phyloP scores from a whole-genome alignment of 1,140 invertebrate genomes.

The Bombus superbus region DNA sequence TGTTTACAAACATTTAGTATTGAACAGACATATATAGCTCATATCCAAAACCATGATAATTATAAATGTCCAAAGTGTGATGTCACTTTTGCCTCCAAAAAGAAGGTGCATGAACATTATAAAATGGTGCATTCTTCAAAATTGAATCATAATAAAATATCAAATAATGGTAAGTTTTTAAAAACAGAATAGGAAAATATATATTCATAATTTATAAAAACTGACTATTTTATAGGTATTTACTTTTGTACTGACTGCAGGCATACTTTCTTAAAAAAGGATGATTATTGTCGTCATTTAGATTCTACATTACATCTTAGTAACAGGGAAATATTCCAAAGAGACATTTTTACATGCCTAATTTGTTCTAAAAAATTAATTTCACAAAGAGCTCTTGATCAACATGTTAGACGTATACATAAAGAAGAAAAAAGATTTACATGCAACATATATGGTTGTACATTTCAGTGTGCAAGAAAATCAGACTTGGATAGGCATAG shows the following conservation, averaged over 20 bases:
- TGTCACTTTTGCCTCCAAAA: constrained; percentile 75
- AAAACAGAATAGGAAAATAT: constrained; percentile 1
- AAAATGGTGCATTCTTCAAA: constrained; percentile 62
- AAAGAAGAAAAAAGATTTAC: constrained; percentile 72
- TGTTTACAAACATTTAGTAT: constrained; percentile 76
- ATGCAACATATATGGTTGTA: constrained; percentile 74
- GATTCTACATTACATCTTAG: constrained; percentile 68
- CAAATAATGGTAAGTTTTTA: constrained; percentile 59
- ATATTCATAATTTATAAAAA: constrained; percentile 29
- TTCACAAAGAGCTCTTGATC: constrained; percentile 73
- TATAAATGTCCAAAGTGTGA: constrained; percentile 77
- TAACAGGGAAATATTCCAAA: constrained; percentile 64
- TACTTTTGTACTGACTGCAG: constrained; percentile 71
- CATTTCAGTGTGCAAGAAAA: constrained; percentile 74
- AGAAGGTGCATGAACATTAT: constrained; percentile 71
- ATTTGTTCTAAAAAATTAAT: constrained; percentile 75
- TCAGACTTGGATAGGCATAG: constrained; percentile 75
- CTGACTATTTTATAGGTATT: constrained; percentile 67
- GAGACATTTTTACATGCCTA: constrained; percentile 67
- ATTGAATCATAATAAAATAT: constrained; percentile 61
- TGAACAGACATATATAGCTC: constrained; percentile 76
- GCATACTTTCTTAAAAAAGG: constrained; percentile 72
- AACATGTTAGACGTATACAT: constrained; percentile 76
- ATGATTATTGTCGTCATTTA: constrained; percentile 72
- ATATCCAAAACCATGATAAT: constrained; percentile 78